These are phyloP conservation scores for Graphium colonna DNA, from an alignment of 2,888 invertebrate species.

Conservation along the genomic window DNA sequence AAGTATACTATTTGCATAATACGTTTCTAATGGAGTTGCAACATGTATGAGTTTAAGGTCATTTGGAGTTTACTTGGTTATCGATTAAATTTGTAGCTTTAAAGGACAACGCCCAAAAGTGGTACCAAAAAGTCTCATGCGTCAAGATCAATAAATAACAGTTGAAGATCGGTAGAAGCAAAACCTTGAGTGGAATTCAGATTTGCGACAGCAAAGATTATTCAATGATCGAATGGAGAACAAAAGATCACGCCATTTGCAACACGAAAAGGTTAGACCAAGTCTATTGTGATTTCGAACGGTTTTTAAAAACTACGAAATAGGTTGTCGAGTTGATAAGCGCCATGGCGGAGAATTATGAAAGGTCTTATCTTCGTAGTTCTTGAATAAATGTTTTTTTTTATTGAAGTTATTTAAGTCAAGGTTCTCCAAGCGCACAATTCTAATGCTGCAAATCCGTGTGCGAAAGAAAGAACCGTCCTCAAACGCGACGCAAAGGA, in stretches of 20 bases:
- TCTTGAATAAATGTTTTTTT: too few species aligned
- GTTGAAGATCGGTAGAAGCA: neutral
- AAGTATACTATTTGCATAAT: neutral
- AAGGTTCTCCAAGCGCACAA: too few species aligned
- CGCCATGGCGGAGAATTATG: neutral
- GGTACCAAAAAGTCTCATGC: too few species aligned
- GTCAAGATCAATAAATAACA: neutral
- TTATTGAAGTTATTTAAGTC: too few species aligned
- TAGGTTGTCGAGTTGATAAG: constrained; percentile 3
- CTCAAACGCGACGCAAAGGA: too few species aligned
- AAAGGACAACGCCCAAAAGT: too few species aligned
- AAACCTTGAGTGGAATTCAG: constrained; percentile 5
- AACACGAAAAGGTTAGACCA: constrained; percentile 10
- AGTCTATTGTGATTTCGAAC: constrained; percentile 7
- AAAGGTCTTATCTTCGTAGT: too few species aligned
- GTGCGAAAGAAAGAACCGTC: too few species aligned
- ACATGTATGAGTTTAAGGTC: too few species aligned
- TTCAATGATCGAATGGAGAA: constrained; percentile 10
- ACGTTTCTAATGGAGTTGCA: neutral
- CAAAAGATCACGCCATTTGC: constrained; percentile 19
- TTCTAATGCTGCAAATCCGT: too few species aligned
- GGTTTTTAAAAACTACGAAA: constrained; percentile 2
- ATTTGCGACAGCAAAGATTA: constrained; percentile 5
- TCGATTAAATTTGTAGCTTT: too few species aligned
- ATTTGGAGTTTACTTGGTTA: too few species aligned